phyloP scores from a whole-genome alignment of 2,888 invertebrate species.

The Papilio protenor region DNA sequence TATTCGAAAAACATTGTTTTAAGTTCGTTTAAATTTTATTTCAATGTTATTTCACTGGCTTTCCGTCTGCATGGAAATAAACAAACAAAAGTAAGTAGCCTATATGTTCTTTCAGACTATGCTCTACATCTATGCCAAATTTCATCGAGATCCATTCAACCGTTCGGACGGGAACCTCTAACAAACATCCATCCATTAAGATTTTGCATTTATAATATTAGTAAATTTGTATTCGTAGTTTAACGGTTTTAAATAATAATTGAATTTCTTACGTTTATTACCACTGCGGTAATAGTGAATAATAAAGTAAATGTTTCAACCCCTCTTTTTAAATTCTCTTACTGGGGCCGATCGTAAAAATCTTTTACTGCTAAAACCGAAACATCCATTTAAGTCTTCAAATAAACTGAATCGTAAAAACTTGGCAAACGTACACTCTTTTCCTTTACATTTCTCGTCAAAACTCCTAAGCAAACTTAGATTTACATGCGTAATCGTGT shows the following conservation, averaged over 20 bases:
- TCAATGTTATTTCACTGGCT: not conserved
- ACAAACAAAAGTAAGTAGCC: no score
- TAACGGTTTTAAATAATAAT: not conserved
- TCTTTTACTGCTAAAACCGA: conserved; percentile 39
- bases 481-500: conserved; percentile 45
- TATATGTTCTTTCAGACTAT: no score
- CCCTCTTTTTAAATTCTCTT: conserved; percentile 35
- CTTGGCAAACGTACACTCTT: conserved; percentile 34
- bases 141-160: no score
- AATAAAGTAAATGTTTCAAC: conserved; percentile 23
- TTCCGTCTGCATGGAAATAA: no score
- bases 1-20: not conserved
- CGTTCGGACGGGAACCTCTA: no score
- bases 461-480: conserved; percentile 44
- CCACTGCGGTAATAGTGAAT: conserved; percentile 16
- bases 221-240: not conserved
- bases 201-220: not conserved
- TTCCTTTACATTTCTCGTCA: conserved; percentile 40
- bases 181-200: no score
- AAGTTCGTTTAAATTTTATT: not conserved
- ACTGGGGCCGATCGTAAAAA: conserved; percentile 33
- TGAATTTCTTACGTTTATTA: not conserved
- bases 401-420: conserved; percentile 43
- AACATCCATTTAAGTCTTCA: conserved; percentile 42
- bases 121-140: no score